Evolutionary conservation across 2,888 invertebrate genomes (phyloP), one percentile per base, ranked within the genome.

Genomic region (Lasiommata megera): DNA sequence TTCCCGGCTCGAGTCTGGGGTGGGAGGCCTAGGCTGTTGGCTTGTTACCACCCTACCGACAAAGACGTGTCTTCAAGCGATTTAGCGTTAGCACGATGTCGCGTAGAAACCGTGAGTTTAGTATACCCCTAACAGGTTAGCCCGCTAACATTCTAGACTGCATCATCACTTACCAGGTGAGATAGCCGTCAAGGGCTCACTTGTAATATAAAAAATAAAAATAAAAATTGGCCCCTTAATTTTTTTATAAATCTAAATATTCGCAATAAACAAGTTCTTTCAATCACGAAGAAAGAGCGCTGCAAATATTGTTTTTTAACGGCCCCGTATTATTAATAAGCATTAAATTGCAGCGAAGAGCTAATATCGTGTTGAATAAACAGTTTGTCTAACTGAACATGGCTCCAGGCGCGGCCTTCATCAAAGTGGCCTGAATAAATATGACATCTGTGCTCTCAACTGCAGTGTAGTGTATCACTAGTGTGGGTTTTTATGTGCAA

Each of bases 341-440:
- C 58, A 67, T 56, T 52, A 63, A 66, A 66, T 40, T 60, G 65
- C 67, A 60, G 68, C 55, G 66, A 69, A 74, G 74, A 81, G 76
- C 75, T 80, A 82, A 85, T 82, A 85, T 79, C 66, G 72, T 65
- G 74, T 72, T 68, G 73, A 63, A 74, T 73, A 84, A 84, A 84
- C 81, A 79, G 76, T 80, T 78, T 79, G 76, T 76, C 60, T 68
- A 76, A 70, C 71, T 66, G 58, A 65, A 68, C 70, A 63, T 60
- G 65, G 67, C 71, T 75, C 69, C 77, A 79, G 73, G 63, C 58
- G 61, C 70, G 72, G 65, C 73, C 71, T 67, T 76, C 75, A 76
- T 80, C 79, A 83, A 84, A 81, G 79, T 73, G 70, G 66, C 58
- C 60, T 62, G 67, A 53, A 71, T 73, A 76, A 73, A 77, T 70